These are phyloP conservation scores for Sarcophaga peregrina DNA, from an alignment of 1,140 invertebrate genomes.

Conservation along the genomic window DNA sequence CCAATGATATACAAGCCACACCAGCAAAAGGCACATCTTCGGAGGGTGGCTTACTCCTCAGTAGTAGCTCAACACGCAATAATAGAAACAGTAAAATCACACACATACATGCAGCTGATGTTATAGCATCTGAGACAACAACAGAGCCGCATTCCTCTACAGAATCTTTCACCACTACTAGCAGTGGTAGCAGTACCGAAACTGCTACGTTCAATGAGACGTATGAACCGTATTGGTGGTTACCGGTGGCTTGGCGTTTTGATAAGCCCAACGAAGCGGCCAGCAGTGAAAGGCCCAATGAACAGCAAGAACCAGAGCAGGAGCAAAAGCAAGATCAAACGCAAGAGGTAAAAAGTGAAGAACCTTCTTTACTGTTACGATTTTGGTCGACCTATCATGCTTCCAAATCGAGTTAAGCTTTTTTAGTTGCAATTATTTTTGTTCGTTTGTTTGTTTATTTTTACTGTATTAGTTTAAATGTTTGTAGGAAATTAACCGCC, in stretches of 20 bases:
- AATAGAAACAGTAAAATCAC: constrained; percentile 65
- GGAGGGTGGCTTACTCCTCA: constrained; percentile 46
- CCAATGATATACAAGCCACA: constrained; percentile 5
- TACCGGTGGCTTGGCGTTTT: constrained; percentile 56
- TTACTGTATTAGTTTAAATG: neutral
- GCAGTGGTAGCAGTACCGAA: neutral
- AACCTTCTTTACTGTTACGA: constrained; percentile 56
- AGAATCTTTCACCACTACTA: constrained; percentile 35
- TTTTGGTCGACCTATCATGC: constrained; percentile 50
- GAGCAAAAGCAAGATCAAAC: constrained; percentile 5
- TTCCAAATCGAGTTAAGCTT: constrained; percentile 41
- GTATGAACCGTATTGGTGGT: constrained; percentile 56
- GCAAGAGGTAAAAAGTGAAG: constrained; percentile 47
- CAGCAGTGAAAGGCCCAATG: neutral
- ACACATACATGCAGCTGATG: constrained; percentile 48
- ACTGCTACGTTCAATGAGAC: neutral
- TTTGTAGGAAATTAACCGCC: neutral
- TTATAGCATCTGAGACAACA: constrained; percentile 30
- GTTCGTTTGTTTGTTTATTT: too few relatives aligned
- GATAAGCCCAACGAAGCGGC: constrained; percentile 48
- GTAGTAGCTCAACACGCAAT: constrained; percentile 58
- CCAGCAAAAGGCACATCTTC: neutral
- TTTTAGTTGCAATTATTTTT: neutral
- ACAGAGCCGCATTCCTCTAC: constrained; percentile 39
- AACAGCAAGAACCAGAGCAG: constrained; percentile 4